Evolutionary conservation across 2,797 vertebrate genomes (phyloP), one percentile per base, ranked within the genome.

Genomic region (Chrysocyon brachyurus): DNA sequence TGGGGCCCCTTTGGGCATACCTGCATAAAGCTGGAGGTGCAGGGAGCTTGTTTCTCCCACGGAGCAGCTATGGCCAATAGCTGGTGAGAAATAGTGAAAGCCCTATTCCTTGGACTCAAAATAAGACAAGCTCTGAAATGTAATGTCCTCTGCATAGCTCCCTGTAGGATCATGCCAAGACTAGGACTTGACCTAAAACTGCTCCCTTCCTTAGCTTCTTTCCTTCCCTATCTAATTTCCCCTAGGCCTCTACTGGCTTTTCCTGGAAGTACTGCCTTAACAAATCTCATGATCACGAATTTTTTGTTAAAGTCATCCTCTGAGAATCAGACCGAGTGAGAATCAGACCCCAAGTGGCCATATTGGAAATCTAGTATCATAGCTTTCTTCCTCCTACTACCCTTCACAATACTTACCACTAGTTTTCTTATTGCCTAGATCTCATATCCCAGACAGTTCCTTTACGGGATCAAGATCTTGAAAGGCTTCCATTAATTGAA

Each of bases 311-410:
- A 70, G 24, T 72, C 61, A 46, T 46, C 19, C 54, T 54, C 22
- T 88, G 40, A 93, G 78, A 96, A 96, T 56, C 79, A 66, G 12
- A 68, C 9, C 16, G 8, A n/a, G n/a, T 87, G 33, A 90, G 82
- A 95, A 95, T 52, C 77, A 63, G 19, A 77, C 3, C 12, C 21
- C 28, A 86, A 83, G 59, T 0, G 64, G 14, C 1, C 54, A 56
- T 28, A 66, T 22, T 64, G 52, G 93, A 73, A 82, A 88, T 3
- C 15, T 11, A 70, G 3, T 75, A 70, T 81, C 22, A 33, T n/a
- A 52, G 33, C 33, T 89, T 82, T 70, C 28, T 70, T 75, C 49
- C 15, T 16, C 22, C 21, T 14, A 33, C 6, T 19, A 64, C 0
- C 4, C 21, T 84, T 87, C 14, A 78, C 85, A 75, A 56, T 92